These are phyloP conservation scores for Cyprinodon brontotheroides DNA, from an alignment of 2,113 vertebrate genomes.

Conservation along the genomic window DNA sequence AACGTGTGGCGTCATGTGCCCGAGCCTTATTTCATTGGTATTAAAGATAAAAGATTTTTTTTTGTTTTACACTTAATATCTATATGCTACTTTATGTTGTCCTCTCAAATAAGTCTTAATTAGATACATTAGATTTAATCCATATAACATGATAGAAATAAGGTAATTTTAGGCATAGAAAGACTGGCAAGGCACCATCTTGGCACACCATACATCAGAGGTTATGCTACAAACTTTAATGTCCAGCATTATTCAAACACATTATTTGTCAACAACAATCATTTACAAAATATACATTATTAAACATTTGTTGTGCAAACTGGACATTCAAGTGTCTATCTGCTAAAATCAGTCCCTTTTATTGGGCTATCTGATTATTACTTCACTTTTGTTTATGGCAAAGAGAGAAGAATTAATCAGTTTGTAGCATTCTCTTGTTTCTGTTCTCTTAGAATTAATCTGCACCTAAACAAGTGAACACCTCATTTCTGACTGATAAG, in stretches of 20 bases:
- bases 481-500: neutral
- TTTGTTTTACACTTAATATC: neutral
- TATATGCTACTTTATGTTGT: neutral
- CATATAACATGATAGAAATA: neutral
- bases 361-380: no score
- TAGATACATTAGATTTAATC: neutral
- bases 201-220: neutral
- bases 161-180: neutral
- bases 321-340: constrained; percentile 15
- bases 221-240: constrained; percentile 54
- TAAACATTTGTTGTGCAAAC: constrained; percentile 49
- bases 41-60: neutral
- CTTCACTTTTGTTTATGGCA: constrained; percentile 4
- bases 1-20: no score
- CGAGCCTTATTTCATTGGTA: neutral
- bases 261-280: constrained; percentile 30
- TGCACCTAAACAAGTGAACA: neutral
- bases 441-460: neutral
- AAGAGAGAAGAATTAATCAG: neutral
- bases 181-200: neutral
- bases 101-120: neutral
- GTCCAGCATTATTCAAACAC: constrained; percentile 37
- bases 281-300: constrained; percentile 31
- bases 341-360: constrained; percentile 2
- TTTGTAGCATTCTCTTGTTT: neutral